Evolutionary conservation across 2,888 invertebrate genomes (phyloP), one percentile per base, ranked within the genome.

Genomic region (Microchrysa polita): DNA sequence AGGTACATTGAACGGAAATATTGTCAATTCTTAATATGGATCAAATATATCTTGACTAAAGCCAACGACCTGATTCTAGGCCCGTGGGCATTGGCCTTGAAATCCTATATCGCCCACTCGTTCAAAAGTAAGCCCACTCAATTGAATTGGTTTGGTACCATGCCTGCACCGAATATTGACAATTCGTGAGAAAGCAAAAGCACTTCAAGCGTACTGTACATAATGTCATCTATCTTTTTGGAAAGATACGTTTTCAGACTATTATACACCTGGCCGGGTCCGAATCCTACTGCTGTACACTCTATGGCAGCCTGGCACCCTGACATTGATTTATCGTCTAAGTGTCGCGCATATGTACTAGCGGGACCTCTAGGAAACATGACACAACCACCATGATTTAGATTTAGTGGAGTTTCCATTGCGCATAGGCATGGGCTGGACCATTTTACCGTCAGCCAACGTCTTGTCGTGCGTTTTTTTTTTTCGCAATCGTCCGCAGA

Each of bases 271-370:
- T 69, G 69, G 69, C 42, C 65, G 65, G 34, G 27, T 34, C n/a
- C 27, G 27, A 34, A 7, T n/a, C n/a, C n/a, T n/a, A n/a, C 22
- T 12, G 48, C 65, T 55, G 22, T 55, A 34, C 69, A 20, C n/a
- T n/a, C n/a, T n/a, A n/a, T n/a, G n/a, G n/a, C n/a, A n/a, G n/a
- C n/a, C 23, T 69, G 20, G 57, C 69, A 69, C 69, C 69, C 69
- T 69, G 69, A 69, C 69, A 69, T 69, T 69, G 69, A 69, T 69
- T 69, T 55, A 69, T 69, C 34, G 55, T 69, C 69, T 69, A 69
- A 69, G 67, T 53, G 55, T 53, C 55, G 55, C 55, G 55, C 69
- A 40, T 52, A 52, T 16, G 34, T 69, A 69, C 69, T 34, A 69
- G 69, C 67, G 67, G 55, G 69, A 40, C 40, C 69, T 69, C 52